These are phyloP conservation scores for Polypedilum pembai DNA, from an alignment of 1,140 invertebrate genomes.

Conservation along the genomic window DNA sequence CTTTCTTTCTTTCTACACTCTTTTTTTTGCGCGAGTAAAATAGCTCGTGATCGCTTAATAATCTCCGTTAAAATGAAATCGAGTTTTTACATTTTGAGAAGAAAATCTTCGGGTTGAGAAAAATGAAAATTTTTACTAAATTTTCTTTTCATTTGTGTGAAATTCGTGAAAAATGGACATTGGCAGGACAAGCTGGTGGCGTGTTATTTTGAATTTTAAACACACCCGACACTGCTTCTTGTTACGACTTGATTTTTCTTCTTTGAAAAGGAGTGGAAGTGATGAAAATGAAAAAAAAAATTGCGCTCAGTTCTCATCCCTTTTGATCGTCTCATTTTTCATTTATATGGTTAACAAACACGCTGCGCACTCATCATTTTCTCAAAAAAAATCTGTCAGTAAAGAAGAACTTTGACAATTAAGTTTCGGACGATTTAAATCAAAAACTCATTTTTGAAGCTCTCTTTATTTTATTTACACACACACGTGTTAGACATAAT, in stretches of 20 bases:
- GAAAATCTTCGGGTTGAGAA: neutral
- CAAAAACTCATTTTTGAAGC: too few relatives aligned
- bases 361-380: too few relatives aligned
- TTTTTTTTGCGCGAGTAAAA: conserved; percentile 11
- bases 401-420: too few relatives aligned
- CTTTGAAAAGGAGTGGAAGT: too few relatives aligned
- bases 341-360: too few relatives aligned
- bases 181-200: neutral
- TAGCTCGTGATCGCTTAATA: conserved; percentile 25
- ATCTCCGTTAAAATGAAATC: conserved; percentile 21
- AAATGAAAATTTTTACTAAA: neutral
- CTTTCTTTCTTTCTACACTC: neutral
- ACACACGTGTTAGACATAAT: too few relatives aligned
- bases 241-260: neutral
- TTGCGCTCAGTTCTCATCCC: too few relatives aligned
- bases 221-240: neutral
- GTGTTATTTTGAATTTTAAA: neutral
- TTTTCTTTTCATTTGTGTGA: neutral
- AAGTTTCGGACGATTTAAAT: too few relatives aligned
- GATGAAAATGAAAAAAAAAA: too few relatives aligned
- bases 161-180: neutral
- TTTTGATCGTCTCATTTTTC: too few relatives aligned
- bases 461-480: too few relatives aligned
- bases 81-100: neutral
- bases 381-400: too few relatives aligned